These are phyloP conservation scores for Xestia xanthographa DNA, from an alignment of 2,888 invertebrate species.

Conservation along the genomic window DNA sequence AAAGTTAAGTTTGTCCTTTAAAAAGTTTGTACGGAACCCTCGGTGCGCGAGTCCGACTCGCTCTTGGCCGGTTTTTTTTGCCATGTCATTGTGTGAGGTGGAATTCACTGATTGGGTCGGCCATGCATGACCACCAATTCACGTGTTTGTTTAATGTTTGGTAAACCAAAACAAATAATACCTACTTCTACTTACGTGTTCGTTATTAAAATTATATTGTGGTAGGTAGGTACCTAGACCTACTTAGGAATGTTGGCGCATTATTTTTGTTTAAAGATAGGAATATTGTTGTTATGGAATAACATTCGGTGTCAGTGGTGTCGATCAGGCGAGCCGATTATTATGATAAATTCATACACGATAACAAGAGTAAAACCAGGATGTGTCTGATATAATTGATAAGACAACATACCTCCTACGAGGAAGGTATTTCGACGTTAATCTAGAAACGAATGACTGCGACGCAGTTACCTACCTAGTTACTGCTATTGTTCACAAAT, in stretches of 20 bases:
- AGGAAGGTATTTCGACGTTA: conserved; percentile 11
- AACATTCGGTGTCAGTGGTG: conserved; percentile 15
- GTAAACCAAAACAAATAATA: conserved; percentile 10
- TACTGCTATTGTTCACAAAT: conserved; percentile 26
- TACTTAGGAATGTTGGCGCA: background rate
- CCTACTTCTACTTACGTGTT: background rate
- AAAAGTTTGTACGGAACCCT: no score
- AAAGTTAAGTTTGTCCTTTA: no score
- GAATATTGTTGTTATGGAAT: background rate
- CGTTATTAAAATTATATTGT: conserved; percentile 10
- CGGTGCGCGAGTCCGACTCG: no score
- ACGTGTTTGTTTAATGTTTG: conserved; percentile 1
- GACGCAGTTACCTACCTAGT: background rate
- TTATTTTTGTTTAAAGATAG: conserved; percentile 18
- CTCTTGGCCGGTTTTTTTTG: no score
- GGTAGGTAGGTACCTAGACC: no score
- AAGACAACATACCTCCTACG: background rate
- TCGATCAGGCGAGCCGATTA: conserved; percentile 6
- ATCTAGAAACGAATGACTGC: background rate
- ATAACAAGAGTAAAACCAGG: conserved; percentile 7
- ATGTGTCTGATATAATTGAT: conserved; percentile 20
- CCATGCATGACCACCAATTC: background rate
- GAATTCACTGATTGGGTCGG: conserved; percentile 6
- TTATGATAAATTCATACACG: conserved; percentile 1
- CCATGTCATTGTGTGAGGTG: conserved; percentile 14